phyloP scores from a whole-genome alignment of 2,797 vertebrate genomes.

The Podarcis siculus region DNA sequence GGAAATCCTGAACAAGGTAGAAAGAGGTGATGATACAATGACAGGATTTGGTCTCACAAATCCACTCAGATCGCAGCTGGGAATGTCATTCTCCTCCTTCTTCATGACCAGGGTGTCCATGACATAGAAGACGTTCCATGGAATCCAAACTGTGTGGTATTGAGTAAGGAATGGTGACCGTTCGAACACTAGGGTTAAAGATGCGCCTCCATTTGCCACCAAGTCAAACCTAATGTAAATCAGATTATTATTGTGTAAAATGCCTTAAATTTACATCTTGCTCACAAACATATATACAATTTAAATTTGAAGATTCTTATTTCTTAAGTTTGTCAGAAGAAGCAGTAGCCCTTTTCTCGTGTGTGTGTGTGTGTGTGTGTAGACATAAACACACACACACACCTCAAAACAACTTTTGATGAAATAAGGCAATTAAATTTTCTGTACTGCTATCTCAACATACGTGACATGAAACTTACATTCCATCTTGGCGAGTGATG shows the following conservation, averaged over 20 bases:
- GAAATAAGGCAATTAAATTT: slow-evolving; percentile 12
- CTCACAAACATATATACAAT: slow-evolving; percentile 32
- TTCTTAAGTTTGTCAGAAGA: slow-evolving; percentile 9
- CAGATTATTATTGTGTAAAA: slow-evolving; percentile 32
- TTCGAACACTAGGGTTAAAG: slow-evolving; percentile 91
- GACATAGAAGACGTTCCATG: slow-evolving; percentile 96
- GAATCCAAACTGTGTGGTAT: slow-evolving; percentile 94
- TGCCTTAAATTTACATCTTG: slow-evolving; percentile 25
- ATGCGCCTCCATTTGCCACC: slow-evolving; percentile 93
- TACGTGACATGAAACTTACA: slow-evolving; percentile 82
- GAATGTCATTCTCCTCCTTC: slow-evolving; percentile 93
- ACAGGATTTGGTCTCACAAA: slow-evolving; percentile 91
- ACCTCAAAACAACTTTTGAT: slow-evolving; percentile 18
- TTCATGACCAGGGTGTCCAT: slow-evolving; percentile 98
- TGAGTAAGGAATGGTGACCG: slow-evolving; percentile 91
- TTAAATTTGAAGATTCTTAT: slow-evolving; percentile 36
- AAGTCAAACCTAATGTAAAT: slow-evolving; percentile 90
- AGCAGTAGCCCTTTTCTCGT: neutral
- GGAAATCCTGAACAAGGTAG: slow-evolving; percentile 93
- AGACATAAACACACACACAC: neutral
- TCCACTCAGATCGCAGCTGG: slow-evolving; percentile 94
- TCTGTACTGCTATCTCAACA: neutral
- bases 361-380: too few relatives aligned
- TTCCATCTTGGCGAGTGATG: slow-evolving; percentile 95
- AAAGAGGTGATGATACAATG: slow-evolving; percentile 92